phyloP scores from a whole-genome alignment of 1,140 invertebrate genomes.

The Thrips palmi region DNA sequence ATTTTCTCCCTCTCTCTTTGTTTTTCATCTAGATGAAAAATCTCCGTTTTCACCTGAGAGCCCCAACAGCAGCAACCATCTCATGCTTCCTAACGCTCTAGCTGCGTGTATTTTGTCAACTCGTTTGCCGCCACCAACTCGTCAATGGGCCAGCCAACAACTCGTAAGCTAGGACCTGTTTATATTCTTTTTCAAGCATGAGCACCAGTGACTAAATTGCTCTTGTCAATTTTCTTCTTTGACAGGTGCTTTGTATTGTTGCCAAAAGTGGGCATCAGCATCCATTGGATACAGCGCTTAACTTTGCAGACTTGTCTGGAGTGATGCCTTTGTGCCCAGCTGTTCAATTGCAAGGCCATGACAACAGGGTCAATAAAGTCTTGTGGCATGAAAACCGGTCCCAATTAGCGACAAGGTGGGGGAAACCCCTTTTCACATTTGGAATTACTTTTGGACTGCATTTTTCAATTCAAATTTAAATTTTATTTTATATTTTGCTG shows the following conservation, averaged over 20 bases:
- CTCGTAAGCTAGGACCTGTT: conserved; percentile 26
- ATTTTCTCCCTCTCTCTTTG: conserved; percentile 2
- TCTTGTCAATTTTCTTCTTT: not conserved
- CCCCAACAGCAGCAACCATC: conserved; percentile 20
- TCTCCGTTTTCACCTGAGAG: conserved; percentile 14
- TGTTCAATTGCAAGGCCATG: conserved; percentile 31
- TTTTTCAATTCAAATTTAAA: not conserved
- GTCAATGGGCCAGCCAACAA: conserved; percentile 41
- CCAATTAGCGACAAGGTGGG: conserved; percentile 28
- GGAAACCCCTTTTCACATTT: conserved; percentile 9
- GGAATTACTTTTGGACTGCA: not conserved
- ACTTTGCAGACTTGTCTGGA: conserved; percentile 25
- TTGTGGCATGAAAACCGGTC: conserved; percentile 25
- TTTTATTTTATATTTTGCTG: not conserved
- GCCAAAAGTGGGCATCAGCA: not conserved
- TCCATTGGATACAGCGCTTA: conserved; percentile 17
- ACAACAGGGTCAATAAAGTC: conserved; percentile 28
- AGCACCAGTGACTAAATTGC: no score
- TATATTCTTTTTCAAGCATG: no score
- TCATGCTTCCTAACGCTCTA: conserved; percentile 40
- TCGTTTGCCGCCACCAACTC: conserved; percentile 24
- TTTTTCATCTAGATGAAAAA: conserved; percentile 15
- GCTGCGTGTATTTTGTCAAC: conserved; percentile 38
- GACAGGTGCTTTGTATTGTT: not conserved
- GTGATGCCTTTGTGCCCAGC: conserved; percentile 24